Evolutionary conservation across 2,888 invertebrate genomes (phyloP), one percentile per base, ranked within the genome.

Genomic region (Sussaba pulchella): DNA sequence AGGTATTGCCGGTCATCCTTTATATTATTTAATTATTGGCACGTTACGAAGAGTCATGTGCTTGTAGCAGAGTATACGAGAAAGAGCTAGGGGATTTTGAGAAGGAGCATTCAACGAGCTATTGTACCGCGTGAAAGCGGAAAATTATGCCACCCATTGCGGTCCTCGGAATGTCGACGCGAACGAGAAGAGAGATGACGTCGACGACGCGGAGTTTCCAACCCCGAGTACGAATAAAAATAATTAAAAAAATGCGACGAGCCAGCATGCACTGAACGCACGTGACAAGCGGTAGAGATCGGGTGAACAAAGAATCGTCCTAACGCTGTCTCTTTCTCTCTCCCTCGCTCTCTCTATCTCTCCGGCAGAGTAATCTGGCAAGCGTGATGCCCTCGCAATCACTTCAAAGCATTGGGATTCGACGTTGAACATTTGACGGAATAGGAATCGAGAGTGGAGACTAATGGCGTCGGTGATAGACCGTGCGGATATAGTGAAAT

Each of bases 301-400:
- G 61, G 12, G 39, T 12, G n/a, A 5, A 61, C 61, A 6, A 21
- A 57, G 36, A 57, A 31, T 31, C 2, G 17, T 17, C 9, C 57
- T 8, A 9, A 57, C n/a, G n/a, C n/a, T n/a, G n/a, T n/a, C 43
- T 43, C 1, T n/a, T n/a, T 1, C 2, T 43, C 31, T 31, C 31
- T 31, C 14, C 31, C 17, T n/a, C n/a, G n/a, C n/a, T n/a, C n/a
- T n/a, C n/a, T n/a, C n/a, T n/a, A n/a, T 31, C 31, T 31, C 31
- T 31, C 31, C 2, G 31, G 31, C 5, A 31, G 57, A 36, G 17
- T 31, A 9, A 31, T 14, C 57, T 36, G 57, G 57, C 57, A 31
- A 57, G 31, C 57, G 57, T 36, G 57, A 57, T 14, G 47, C n/a
- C 41, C 66, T 43, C 43, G 21, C 41, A 47, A 59, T 45, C 14